Evolutionary conservation across 2,113 vertebrate genomes (phyloP).

Genomic region (Thamnaconus septentrionalis): DNA sequence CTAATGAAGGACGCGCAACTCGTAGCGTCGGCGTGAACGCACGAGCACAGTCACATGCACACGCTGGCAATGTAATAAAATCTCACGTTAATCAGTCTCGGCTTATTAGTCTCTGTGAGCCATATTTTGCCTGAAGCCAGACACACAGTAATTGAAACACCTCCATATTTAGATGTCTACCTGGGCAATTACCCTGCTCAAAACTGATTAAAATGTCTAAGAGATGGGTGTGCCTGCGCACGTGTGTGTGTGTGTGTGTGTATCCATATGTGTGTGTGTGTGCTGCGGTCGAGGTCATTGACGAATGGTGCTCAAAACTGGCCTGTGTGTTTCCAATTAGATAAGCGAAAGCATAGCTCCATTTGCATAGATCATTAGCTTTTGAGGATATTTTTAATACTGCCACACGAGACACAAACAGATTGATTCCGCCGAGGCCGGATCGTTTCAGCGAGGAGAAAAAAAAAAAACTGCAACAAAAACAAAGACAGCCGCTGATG

Average conservation of each 20-base stretch:
- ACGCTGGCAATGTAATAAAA: conserved; percentile 38
- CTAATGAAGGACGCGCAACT: background rate
- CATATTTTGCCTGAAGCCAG: conserved; percentile 65
- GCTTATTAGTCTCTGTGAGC: conserved; percentile 61
- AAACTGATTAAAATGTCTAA: conserved; percentile 73
- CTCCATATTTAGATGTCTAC: conserved; percentile 73
- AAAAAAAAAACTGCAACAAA: background rate
- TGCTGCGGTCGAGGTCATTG: conserved; percentile 59
- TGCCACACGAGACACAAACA: conserved; percentile 41
- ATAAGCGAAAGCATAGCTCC: conserved; percentile 51
- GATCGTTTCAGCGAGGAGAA: conserved; percentile 28
- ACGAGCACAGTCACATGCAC: conserved; percentile 7
- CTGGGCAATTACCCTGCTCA: conserved; percentile 72
- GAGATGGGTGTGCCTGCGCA: conserved; percentile 4
- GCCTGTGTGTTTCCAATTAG: conserved; percentile 68
- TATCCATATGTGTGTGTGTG: conserved; percentile 18
- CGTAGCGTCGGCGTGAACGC: conserved; percentile 8
- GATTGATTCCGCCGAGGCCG: conserved; percentile 22
- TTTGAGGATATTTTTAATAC: conserved; percentile 71
- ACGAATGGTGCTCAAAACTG: conserved; percentile 69
- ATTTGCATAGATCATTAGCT: conserved; percentile 71
- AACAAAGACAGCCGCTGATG: conserved; percentile 20
- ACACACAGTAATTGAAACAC: conserved; percentile 71
- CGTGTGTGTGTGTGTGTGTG: conserved; percentile 1
- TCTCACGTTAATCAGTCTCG: conserved; percentile 55